Percentiles rank a stretch among this genome's conserved stretches.
phyloP scores from a whole-genome alignment of 35 echinoderm and acorn worm genomes.

The Ophiothrix spiculata region DNA sequence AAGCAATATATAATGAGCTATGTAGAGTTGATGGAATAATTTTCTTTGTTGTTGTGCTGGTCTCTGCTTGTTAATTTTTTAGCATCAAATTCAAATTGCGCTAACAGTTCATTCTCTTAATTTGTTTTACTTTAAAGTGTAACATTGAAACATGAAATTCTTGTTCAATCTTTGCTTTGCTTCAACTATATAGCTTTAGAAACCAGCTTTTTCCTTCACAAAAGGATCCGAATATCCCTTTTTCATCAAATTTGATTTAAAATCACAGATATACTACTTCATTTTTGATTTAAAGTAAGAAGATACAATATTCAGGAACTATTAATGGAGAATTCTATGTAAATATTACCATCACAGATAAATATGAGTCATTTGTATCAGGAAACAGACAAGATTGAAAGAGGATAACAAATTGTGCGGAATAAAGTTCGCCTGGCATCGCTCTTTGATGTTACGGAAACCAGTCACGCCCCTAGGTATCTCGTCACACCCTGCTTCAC shows the following conservation, averaged over 20 bases:
- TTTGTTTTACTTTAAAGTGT: too few relatives aligned
- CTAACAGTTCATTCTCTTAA: too few relatives aligned
- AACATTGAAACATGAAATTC: too few relatives aligned
- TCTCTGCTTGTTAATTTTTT: too few relatives aligned
- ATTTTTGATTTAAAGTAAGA: background rate
- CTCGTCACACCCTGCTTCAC: background rate
- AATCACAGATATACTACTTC: background rate
- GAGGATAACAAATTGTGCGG: background rate
- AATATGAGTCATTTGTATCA: slow-evolving; percentile 4
- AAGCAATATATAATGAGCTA: too few relatives aligned
- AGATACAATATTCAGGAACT: slow-evolving; percentile 6
- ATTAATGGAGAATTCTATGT: background rate
- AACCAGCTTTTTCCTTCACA: too few relatives aligned
- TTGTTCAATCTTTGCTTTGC: too few relatives aligned
- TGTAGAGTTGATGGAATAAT: too few relatives aligned
- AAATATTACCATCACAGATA: background rate
- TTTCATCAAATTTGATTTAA: slow-evolving; percentile 6
- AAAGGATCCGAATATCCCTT: too few relatives aligned
- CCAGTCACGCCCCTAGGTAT: background rate
- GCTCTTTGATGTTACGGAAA: background rate
- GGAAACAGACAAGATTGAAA: background rate
- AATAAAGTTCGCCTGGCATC: background rate
- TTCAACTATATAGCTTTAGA: too few relatives aligned
- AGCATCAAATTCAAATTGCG: too few relatives aligned
- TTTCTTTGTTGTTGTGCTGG: too few relatives aligned